Evolutionary conservation across 2,888 invertebrate genomes (phyloP), one percentile per base, ranked within the genome.

Genomic region (Hyposoter dolosus): DNA sequence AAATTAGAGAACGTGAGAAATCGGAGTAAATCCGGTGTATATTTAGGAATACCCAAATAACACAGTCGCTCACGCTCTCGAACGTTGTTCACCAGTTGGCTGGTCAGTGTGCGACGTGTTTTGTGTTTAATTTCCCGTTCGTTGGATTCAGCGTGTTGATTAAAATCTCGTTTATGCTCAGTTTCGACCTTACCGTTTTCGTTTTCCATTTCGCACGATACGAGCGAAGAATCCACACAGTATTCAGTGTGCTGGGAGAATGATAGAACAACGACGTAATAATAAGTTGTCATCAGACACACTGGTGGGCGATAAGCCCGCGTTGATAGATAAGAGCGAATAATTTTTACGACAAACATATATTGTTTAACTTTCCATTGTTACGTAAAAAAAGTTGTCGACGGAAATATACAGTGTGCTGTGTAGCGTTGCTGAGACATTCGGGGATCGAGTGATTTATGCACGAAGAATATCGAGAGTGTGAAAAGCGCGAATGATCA

Each of bases 341-440:
- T 23, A 43, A 74, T 76, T 40, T 47, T 71, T 68, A 45, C 69
- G 19, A 56, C 40, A 66, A 66, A 68, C 68, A 65, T 77, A 19
- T 50, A 43, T 43, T 23, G 71, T 81, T 56, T 56, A 81, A 84
- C 77, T 84, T 84, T 84, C 77, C 77, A 72, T 84, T 40, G 83
- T 82, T 76, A 71, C 80, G 80, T 71, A 76, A 84, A 84, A 32
- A 56, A 50, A 9, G 28, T 32, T 35, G 35, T 4, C n/a, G 50
- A 50, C 32, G 23, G 45, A 45, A 56, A 60, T 43, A 75, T n/a
- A 40, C 0, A 3, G 43, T 45, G 17, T 50, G 28, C 32, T n/a
- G 65, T 15, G 32, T 23, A 43, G 63, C 35, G 50, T 40, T 40
- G 50, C 35, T 23, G 35, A 9, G 15, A 17, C 47, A 9, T 35